A percentile compares a stretch with the other conserved stretches of the same genome.
Conservation (phyloP, 2,888 invertebrate genomes). For the Drosophila lutescens region DNA sequence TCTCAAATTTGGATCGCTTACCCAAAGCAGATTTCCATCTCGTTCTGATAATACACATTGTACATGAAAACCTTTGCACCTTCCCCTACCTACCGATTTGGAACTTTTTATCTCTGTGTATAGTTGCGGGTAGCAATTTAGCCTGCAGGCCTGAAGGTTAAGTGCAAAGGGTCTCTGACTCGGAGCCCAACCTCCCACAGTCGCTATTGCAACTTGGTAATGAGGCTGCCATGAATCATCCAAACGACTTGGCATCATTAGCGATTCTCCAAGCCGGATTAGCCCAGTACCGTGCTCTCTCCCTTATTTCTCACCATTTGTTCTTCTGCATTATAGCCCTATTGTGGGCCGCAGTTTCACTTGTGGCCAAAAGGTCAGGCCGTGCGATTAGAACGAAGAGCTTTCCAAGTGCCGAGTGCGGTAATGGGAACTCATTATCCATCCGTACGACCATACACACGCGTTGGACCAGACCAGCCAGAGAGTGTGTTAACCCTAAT, state of each 20-base stretch:
- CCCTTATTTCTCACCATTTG: conserved; percentile 7
- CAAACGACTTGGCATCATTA: conserved; percentile 52
- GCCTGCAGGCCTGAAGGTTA: conserved; percentile 37
- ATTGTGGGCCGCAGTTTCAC: conserved; percentile 16
- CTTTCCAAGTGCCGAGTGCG: conserved; percentile 7
- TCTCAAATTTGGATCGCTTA: too few relatives aligned
- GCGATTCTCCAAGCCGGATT: conserved; percentile 33
- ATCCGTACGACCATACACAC: not conserved
- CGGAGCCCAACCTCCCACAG: conserved; percentile 21
- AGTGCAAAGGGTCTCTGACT: conserved; percentile 44
- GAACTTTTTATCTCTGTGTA: not conserved
- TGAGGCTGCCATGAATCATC: conserved; percentile 60
- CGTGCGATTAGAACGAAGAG: conserved; percentile 16
- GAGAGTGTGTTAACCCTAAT: conserved; percentile 27
- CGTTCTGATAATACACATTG: too few relatives aligned
- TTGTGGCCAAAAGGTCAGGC: conserved; percentile 24
- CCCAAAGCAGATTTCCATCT: too few relatives aligned
- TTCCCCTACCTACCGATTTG: not conserved
- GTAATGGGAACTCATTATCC: conserved; percentile 24
- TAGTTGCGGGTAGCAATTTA: not conserved
- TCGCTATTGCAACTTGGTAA: conserved; percentile 38
- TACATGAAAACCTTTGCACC: too few relatives aligned
- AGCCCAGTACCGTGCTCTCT: conserved; percentile 18
- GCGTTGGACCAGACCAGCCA: conserved; percentile 17
- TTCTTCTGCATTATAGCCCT: conserved; percentile 5